These are phyloP conservation scores for Ectemnius continuus DNA, from an alignment of 2,888 invertebrate species.

Conservation along the genomic window DNA sequence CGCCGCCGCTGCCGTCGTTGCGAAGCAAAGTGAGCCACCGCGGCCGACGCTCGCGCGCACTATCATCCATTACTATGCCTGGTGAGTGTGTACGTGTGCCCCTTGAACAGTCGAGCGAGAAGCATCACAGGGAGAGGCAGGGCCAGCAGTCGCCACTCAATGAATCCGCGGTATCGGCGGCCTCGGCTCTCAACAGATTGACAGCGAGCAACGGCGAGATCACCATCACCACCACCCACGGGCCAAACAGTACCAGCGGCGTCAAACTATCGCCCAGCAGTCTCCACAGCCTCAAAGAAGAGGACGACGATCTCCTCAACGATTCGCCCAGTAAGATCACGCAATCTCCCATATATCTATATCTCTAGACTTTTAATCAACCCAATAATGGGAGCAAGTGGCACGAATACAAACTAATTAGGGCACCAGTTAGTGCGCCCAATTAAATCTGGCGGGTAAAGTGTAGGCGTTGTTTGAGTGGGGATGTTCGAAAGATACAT, in stretches of 20 bases:
- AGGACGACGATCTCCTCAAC: conserved; percentile 84
- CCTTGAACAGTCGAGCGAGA: conserved; percentile 72
- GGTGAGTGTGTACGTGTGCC: not conserved
- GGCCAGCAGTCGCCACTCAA: conserved; percentile 78
- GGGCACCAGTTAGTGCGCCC: not conserved
- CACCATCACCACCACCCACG: conserved; percentile 89
- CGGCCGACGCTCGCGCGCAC: too few species aligned
- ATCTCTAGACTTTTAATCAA: too few species aligned
- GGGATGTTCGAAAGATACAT: too few species aligned
- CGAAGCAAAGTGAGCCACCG: too few species aligned
- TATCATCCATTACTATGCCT: too few species aligned
- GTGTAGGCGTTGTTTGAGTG: too few species aligned
- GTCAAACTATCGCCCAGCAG: conserved; percentile 77
- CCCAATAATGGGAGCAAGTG: too few species aligned
- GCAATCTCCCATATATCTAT: too few species aligned
- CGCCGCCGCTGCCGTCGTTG: conserved; percentile 42
- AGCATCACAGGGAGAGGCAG: conserved; percentile 78
- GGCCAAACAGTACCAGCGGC: conserved; percentile 78
- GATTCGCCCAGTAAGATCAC: conserved; percentile 90
- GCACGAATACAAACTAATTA: not conserved
- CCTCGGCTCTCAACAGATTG: conserved; percentile 84
- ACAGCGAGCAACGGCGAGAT: conserved; percentile 89
- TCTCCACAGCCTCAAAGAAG: conserved; percentile 75
- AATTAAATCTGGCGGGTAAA: not conserved
- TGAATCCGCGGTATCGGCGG: conserved; percentile 79